These are phyloP conservation scores for Strix aluco DNA, from an alignment of 2,113 vertebrate genomes.

Conservation along the genomic window DNA sequence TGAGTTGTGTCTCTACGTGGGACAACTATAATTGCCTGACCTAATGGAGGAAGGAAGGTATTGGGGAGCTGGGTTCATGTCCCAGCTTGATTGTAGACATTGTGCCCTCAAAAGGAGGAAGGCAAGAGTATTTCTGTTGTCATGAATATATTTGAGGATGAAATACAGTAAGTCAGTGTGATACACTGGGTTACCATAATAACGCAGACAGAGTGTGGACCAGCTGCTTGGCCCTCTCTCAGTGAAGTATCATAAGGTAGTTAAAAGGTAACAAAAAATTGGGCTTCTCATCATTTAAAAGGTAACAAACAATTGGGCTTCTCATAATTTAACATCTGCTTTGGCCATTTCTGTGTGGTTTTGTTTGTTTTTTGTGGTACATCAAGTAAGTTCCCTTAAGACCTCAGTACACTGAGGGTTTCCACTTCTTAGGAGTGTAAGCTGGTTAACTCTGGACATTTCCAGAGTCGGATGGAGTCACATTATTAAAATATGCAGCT, in stretches of 20 bases:
- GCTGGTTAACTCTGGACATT: slow-evolving; percentile 34
- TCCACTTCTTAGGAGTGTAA: neutral
- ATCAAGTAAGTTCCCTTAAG: neutral
- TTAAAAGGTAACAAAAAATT: neutral
- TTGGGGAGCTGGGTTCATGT: neutral
- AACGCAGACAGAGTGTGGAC: neutral
- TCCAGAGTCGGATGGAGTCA: neutral
- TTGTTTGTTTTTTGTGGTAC: neutral
- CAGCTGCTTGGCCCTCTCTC: neutral
- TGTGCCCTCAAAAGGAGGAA: neutral
- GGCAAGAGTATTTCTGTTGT: neutral
- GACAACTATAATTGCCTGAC: neutral
- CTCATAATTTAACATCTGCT: neutral
- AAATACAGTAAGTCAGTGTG: neutral
- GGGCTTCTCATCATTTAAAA: neutral
- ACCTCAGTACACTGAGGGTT: neutral
- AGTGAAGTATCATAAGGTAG: neutral
- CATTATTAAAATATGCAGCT: slow-evolving; percentile 60
- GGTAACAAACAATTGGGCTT: neutral
- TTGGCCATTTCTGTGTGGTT: neutral
- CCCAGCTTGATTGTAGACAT: neutral
- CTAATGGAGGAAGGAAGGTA: neutral
- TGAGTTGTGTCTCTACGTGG: neutral
- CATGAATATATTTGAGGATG: neutral
- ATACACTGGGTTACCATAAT: neutral